Evolutionary conservation across 2,888 invertebrate genomes (phyloP).

Genomic region (Phengaris alcon): DNA sequence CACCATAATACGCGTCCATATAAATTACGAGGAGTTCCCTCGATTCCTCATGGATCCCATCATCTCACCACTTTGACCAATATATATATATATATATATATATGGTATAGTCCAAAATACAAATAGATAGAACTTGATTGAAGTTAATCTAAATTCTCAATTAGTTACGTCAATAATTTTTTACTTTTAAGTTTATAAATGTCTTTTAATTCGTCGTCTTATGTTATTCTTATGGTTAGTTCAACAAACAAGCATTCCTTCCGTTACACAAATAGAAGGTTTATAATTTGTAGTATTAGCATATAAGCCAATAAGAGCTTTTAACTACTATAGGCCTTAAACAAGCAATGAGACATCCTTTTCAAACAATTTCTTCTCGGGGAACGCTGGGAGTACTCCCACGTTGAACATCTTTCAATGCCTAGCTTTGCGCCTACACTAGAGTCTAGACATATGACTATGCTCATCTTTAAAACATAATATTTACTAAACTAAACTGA

Average conservation of each 20-base stretch:
- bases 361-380: slow-evolving; percentile 33
- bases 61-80: no score
- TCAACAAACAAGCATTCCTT: background rate
- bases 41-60: no score
- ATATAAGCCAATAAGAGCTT: slow-evolving; percentile 32
- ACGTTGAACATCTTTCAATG: slow-evolving; percentile 9
- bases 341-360: slow-evolving; percentile 30
- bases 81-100: no score
- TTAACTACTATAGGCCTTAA: background rate
- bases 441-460: background rate
- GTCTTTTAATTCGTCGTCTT: background rate
- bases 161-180: no score
- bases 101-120: no score
- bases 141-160: no score
- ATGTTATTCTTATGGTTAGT: background rate
- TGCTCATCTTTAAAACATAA: no score
- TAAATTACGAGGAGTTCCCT: no score
- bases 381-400: background rate
- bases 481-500: no score
- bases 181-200: background rate
- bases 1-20: no score
- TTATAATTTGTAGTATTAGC: slow-evolving; percentile 38
- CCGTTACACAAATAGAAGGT: background rate
- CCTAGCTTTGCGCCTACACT: slow-evolving; percentile 6
- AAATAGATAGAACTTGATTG: no score